Evolutionary conservation across 2,113 vertebrate species (phyloP).

Genomic region (Porphyrio hochstetteri): DNA sequence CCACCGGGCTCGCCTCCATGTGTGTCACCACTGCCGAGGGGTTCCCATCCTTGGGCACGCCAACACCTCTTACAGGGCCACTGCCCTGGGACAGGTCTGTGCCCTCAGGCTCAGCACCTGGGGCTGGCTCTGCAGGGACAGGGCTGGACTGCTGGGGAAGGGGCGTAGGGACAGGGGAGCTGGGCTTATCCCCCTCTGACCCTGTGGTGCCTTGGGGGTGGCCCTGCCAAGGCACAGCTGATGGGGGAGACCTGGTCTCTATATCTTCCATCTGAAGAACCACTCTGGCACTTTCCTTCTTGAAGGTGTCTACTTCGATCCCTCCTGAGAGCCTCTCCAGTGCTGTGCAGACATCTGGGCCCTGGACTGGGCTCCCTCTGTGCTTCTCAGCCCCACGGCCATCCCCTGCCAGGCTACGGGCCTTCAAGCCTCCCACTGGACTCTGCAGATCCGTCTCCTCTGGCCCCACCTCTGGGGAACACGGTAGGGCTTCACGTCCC

Average conservation of each 20-base stretch:
- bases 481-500: background rate
- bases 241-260: background rate
- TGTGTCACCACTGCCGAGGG: background rate
- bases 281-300: constrained; percentile 6
- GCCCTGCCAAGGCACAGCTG: background rate
- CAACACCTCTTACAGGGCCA: background rate
- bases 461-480: background rate
- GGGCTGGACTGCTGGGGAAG: background rate
- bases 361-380: background rate
- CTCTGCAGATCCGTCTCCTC: constrained; percentile 1
- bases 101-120: background rate
- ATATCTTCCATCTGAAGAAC: constrained; percentile 70
- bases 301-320: background rate
- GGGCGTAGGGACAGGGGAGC: background rate
- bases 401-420: background rate
- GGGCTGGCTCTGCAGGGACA: background rate
- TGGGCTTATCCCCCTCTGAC: background rate
- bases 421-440: background rate
- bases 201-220: background rate
- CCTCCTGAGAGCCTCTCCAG: background rate
- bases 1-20: background rate
- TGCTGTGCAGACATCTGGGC: background rate
- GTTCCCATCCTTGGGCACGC: background rate
- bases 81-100: background rate
- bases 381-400: background rate